Evolutionary conservation across 2,797 vertebrate species (phyloP), one percentile per base, ranked within the genome.

Genomic region (Poecile montanus): DNA sequence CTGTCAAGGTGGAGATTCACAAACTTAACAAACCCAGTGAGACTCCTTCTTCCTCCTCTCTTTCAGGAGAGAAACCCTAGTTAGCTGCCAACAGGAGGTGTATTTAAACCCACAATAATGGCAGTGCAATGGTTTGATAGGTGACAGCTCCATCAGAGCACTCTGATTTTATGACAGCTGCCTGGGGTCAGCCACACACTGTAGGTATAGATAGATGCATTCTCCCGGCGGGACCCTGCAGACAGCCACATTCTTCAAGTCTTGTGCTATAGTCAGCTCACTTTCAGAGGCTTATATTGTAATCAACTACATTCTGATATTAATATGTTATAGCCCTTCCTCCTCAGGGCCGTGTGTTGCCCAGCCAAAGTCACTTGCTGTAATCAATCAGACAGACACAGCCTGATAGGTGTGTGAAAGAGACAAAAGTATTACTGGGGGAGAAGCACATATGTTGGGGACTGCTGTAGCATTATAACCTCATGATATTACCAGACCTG

Each of bases 161-260:
- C 92, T 95, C 53, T 0, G 0, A 30, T 13, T 60, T 79, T 71
- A 21, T 63, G 93, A 95, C 96, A 97, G 92, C 94, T 97, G 96
- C 60, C 80, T 27, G 71, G 48, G 66, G 63, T 74, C 72, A 86
- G 77, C 47, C 71, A 1, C 56, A 22, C 25, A 0, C 79, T 40
- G 54, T 89, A 95, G 76, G 91, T 91, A 96, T 93, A 95, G 91
- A 93, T 93, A 96, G 91, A 95, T 66, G 79, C 93, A 95, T 93
- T 91, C 85, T 93, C 88, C 76, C 0, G 36, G 80, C 16, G 23
- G 70, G 89, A 95, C 83, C 56, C 77, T 92, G 89, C 89, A 96
- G 96, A 94, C 95, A 38, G 91, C 32, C 10, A 1, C 96, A 95
- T 96, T 96, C 96, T 92, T 95, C 82, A 80, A 77, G 89, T 54